Evolutionary conservation across 2,113 vertebrate genomes (phyloP), one percentile per base, ranked within the genome.

Genomic region (Chaenogobius annularis): DNA sequence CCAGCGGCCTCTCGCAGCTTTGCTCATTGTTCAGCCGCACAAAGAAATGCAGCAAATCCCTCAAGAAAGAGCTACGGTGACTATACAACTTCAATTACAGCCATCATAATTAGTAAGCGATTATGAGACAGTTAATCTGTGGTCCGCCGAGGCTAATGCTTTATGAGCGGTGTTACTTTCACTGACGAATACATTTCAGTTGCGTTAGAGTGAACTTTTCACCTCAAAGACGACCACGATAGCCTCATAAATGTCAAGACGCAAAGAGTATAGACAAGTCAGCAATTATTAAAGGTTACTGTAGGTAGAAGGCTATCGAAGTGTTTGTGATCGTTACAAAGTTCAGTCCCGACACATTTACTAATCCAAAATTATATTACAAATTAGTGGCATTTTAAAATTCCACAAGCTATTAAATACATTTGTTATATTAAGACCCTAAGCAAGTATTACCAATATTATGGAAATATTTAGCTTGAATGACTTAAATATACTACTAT

Each of bases 101-200:
- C 56, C 66, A 69, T 81, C 50, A 74, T 69, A 76, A 80, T 62
- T 65, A 67, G 35, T 59, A 50, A 73, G 76, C 69, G 65, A 82
- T 82, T 70, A 44, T 64, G 72, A 80, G 65, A 48, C 63, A 0
- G 26, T 81, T 79, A 65, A 62, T 75, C 75, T 74, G 43, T 50
- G 44, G 64, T 77, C 63, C 70, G 52, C 47, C 48, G 63, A 69
- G 46, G 48, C 14, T 73, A 78, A 82, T 77, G 65, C 19, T 54
- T 56, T 37, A 55, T 3, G 59, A 17, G 31, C 43, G 22, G 40
- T 46, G 22, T 71, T 58, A 66, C 65, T 75, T 82, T 63, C 62
- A 70, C 61, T 17, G 59, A 66, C 40, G 67, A 43, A 23, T 17
- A 64, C 26, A 65, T 50, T 46, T 66, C 26, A 55, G 68, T 73